phyloP scores from a whole-genome alignment of 2,888 invertebrate species.

The Atrina japonica region DNA sequence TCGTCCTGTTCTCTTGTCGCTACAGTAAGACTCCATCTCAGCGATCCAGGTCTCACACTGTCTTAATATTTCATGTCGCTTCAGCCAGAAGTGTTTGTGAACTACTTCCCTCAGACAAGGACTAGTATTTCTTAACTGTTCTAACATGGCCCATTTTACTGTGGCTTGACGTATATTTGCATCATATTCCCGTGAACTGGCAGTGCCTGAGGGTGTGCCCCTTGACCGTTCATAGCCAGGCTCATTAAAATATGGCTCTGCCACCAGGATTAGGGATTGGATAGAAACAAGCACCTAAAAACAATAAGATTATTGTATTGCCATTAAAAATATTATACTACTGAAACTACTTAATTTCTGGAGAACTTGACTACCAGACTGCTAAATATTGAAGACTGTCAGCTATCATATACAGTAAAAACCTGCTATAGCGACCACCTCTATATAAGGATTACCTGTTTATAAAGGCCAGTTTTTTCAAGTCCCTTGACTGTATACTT shows the following conservation, averaged over 20 bases:
- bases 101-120: conserved; percentile 89
- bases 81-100: conserved; percentile 96
- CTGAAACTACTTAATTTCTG: too few relatives aligned
- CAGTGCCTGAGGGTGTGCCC: conserved; percentile 86
- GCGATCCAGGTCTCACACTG: conserved; percentile 95
- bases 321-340: not conserved
- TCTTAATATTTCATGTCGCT: conserved; percentile 92
- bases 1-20: conserved; percentile 89
- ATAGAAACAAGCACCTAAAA: conserved; percentile 81
- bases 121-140: conserved; percentile 93
- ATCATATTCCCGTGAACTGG: conserved; percentile 96
- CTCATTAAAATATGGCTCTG: conserved; percentile 82
- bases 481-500: too few relatives aligned
- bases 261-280: conserved; percentile 81
- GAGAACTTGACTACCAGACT: too few relatives aligned
- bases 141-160: conserved; percentile 97
- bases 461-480: too few relatives aligned
- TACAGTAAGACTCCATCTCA: conserved; percentile 89
- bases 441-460: too few relatives aligned
- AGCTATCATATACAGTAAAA: too few relatives aligned
- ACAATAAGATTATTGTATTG: not conserved
- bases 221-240: conserved; percentile 81
- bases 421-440: too few relatives aligned
- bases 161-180: conserved; percentile 97
- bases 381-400: too few relatives aligned